These are phyloP conservation scores for Drosophila setosimentum DNA, from an alignment of 2,888 invertebrate genomes.

Conservation along the genomic window DNA sequence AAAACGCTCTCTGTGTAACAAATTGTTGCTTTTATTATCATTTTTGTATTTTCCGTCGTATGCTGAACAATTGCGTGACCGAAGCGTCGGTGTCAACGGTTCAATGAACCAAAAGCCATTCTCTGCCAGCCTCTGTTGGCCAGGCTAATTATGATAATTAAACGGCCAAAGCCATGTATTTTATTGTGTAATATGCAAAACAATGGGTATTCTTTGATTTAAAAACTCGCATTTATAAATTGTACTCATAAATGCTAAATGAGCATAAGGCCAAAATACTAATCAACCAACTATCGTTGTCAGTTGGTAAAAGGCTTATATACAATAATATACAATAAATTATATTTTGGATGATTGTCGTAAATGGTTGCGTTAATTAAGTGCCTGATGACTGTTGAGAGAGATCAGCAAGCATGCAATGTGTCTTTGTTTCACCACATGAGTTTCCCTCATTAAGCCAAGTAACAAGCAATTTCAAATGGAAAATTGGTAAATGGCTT, in stretches of 20 bases:
- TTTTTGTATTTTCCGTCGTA: constrained; percentile 23
- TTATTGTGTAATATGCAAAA: constrained; percentile 50
- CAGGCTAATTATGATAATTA: constrained; percentile 72
- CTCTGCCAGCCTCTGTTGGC: constrained; percentile 15
- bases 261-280: background rate
- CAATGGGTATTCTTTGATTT: constrained; percentile 58
- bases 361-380: constrained; percentile 6
- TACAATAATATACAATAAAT: background rate
- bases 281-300: background rate
- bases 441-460: constrained; percentile 24
- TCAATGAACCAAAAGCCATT: constrained; percentile 64
- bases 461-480: constrained; percentile 28
- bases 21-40: constrained; percentile 27
- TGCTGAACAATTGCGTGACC: constrained; percentile 64
- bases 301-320: background rate
- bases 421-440: constrained; percentile 23
- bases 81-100: constrained; percentile 37
- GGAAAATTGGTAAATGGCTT: constrained; percentile 24
- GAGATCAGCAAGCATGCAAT: constrained; percentile 34
- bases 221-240: constrained; percentile 20
- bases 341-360: constrained; percentile 9
- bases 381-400: background rate
- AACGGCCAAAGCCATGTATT: constrained; percentile 32
- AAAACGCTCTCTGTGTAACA: background rate
- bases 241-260: constrained; percentile 11